Percentiles rank a stretch among this genome's conserved stretches.
Evolutionary conservation across 1,140 invertebrate genomes (phyloP).

Genomic region (Caerostris extrusa): DNA sequence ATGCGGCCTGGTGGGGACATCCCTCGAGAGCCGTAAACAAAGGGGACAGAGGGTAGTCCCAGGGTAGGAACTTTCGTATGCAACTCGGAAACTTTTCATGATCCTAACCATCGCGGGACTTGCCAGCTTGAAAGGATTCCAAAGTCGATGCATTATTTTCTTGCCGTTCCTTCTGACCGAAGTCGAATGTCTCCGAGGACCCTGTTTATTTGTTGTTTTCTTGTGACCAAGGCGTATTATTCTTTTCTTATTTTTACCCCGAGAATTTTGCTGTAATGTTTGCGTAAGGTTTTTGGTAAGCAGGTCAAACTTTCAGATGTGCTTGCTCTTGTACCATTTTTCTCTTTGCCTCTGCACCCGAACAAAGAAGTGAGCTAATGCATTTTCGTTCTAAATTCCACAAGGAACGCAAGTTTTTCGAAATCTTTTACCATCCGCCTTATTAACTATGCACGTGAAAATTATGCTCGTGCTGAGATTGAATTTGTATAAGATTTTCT

Average conservation of each 20-base stretch:
- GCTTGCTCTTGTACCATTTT: not conserved
- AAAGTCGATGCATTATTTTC: slow-evolving; percentile 6
- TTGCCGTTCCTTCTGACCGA: not conserved
- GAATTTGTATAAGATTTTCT: not conserved
- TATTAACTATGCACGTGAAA: slow-evolving; percentile 41
- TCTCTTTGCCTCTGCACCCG: too few relatives aligned
- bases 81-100: slow-evolving; percentile 55
- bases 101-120: slow-evolving; percentile 1
- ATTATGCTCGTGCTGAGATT: not conserved
- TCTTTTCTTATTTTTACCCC: slow-evolving; percentile 9
- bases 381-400: slow-evolving; percentile 23
- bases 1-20: not conserved
- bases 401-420: slow-evolving; percentile 3
- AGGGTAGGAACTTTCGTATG: slow-evolving; percentile 24
- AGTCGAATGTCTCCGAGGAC: not conserved
- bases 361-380: not conserved
- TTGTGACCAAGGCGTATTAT: not conserved
- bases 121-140: slow-evolving; percentile 12
- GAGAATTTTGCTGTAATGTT: slow-evolving; percentile 22
- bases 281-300: not conserved
- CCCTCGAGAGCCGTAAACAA: not conserved
- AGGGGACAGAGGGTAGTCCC: not conserved
- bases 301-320: not conserved
- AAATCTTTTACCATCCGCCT: not conserved
- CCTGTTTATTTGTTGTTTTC: slow-evolving; percentile 32